A percentile compares a stretch with the other conserved stretches of the same genome.
Conservation (phyloP, 2,113 vertebrate species). For the Ardeotis arabs region DNA sequence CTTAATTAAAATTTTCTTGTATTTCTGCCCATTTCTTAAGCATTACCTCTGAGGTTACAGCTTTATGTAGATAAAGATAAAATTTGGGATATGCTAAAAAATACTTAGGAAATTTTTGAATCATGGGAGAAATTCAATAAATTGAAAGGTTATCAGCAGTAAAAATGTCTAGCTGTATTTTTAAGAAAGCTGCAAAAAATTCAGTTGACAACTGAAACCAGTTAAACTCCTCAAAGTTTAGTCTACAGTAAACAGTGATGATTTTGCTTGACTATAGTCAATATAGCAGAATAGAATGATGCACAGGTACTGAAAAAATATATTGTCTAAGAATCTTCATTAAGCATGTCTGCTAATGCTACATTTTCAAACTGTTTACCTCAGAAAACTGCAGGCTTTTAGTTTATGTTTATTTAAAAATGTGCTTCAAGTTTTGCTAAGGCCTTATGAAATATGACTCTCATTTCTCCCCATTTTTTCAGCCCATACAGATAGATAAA, state of each 20-base stretch:
- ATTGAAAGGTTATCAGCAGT: background rate
- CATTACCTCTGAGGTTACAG: background rate
- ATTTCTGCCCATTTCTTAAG: background rate
- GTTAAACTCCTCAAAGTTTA: background rate
- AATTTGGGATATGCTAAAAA: background rate
- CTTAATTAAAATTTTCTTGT: background rate
- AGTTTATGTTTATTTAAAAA: background rate
- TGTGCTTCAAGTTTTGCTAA: background rate
- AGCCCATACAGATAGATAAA: background rate
- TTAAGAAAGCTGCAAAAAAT: background rate
- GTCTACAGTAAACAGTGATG: background rate
- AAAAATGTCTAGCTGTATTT: background rate
- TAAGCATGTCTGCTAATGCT: background rate
- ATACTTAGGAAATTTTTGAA: background rate
- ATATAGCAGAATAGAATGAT: background rate
- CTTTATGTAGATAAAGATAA: background rate
- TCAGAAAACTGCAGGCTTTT: background rate
- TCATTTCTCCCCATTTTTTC: background rate
- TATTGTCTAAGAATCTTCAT: background rate
- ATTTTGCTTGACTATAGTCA: background rate
- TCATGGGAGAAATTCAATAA: background rate
- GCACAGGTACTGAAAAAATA: background rate
- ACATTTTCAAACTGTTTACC: background rate
- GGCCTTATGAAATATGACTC: background rate
- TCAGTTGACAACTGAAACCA: background rate